A percentile compares a stretch with the other conserved stretches of the same genome.
Evolutionary conservation across 1,140 invertebrate genomes (phyloP).

Genomic region (Heliconius hermathena): DNA sequence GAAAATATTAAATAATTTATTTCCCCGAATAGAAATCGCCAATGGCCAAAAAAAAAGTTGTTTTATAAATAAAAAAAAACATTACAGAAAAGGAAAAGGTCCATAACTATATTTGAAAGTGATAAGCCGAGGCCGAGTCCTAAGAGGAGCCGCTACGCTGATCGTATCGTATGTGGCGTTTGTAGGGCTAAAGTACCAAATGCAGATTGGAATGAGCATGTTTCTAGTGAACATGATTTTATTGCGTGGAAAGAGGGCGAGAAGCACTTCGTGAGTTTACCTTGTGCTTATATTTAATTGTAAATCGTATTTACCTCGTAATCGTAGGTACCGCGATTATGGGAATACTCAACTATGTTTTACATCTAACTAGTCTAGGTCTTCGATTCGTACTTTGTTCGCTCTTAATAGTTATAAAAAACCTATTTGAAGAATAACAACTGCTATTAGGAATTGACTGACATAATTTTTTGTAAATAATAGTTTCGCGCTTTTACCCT

Average conservation of each 20-base stretch:
- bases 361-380: not conserved
- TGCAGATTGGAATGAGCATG: slow-evolving; percentile 50
- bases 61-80: not conserved
- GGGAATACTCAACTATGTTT: not conserved
- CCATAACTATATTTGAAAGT: not conserved
- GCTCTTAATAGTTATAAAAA: no score
- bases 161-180: slow-evolving; percentile 40
- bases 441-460: no score
- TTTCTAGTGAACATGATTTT: slow-evolving; percentile 45
- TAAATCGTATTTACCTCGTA: no score
- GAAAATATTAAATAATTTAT: no score
- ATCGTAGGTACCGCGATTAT: not conserved
- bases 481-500: no score
- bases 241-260: slow-evolving; percentile 55
- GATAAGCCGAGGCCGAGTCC: not conserved
- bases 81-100: slow-evolving; percentile 35
- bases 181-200: slow-evolving; percentile 43
- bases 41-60: no score
- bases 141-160: not conserved
- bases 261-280: not conserved
- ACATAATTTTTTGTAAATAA: no score
- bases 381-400: no score
- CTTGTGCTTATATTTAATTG: not conserved
- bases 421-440: no score
- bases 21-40: no score